A percentile compares a stretch with the other conserved stretches of the same genome.
Conservation (phyloP, 2,888 invertebrate genomes). For the Ormia ochracea region DNA sequence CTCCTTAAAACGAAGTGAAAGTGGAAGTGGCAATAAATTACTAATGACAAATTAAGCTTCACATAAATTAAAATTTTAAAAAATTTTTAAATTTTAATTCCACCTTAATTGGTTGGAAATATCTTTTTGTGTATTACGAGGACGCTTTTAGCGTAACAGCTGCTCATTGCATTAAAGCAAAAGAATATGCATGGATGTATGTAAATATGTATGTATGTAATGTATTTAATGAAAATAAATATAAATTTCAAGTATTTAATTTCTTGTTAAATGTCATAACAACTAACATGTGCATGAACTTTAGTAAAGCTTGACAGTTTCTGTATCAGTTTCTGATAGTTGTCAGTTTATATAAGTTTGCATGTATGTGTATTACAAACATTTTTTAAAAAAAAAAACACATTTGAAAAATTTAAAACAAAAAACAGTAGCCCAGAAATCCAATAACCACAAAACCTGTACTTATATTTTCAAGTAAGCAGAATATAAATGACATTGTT, state of each 20-base stretch:
- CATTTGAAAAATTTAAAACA: constrained; percentile 52
- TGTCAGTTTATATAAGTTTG: constrained; percentile 7
- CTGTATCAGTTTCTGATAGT: constrained; percentile 46
- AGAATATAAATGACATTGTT: constrained; percentile 17
- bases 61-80: not conserved
- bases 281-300: constrained; percentile 13
- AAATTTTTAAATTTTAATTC: not conserved
- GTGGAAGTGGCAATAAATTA: not conserved
- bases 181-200: not conserved
- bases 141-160: not conserved
- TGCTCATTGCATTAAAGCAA: not conserved
- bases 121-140: too few relatives aligned
- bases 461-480: constrained; percentile 6
- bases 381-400: constrained; percentile 42
- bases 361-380: too few relatives aligned
- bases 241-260: constrained; percentile 50
- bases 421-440: constrained; percentile 61
- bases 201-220: not conserved
- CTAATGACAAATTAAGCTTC: not conserved
- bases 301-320: constrained; percentile 46
- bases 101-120: not conserved
- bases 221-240: constrained; percentile 8
- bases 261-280: constrained; percentile 45
- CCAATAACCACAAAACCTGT: constrained; percentile 47
- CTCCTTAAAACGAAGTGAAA: not conserved